A percentile compares a stretch with the other conserved stretches of the same genome.
Conservation (phyloP, 53 echinoderm and acorn worm species). For the Paelopatides confundens region DNA sequence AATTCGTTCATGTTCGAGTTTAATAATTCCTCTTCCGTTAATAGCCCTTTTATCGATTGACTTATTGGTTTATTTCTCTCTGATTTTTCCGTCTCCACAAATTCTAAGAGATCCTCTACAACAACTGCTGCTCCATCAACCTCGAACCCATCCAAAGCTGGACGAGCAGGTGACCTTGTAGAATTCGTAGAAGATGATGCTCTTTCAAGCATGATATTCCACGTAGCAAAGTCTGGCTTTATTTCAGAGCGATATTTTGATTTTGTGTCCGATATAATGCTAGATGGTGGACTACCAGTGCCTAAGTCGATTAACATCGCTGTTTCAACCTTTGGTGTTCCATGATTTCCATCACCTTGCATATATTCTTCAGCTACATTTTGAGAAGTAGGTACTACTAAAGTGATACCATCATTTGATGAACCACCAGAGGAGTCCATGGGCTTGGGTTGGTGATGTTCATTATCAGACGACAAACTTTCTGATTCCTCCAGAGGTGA, state of each 20-base stretch:
- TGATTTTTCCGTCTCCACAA: neutral
- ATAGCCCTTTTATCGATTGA: neutral
- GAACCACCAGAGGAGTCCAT: neutral
- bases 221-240: conserved; percentile 18
- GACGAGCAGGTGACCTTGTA: neutral
- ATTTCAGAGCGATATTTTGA: neutral
- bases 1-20: neutral
- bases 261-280: neutral
- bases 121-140: neutral
- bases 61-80: neutral
- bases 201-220: conserved; percentile 22
- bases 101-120: neutral
- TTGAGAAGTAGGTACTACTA: neutral
- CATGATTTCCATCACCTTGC: neutral
- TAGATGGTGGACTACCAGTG: neutral
- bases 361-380: neutral
- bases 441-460: neutral
- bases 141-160: neutral
- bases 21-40: neutral
- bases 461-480: neutral
- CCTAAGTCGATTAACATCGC: conserved; percentile 1
- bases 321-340: neutral
- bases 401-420: neutral
- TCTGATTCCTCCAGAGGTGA: conserved; percentile 52
- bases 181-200: neutral